A percentile compares a stretch with the other conserved stretches of the same genome.
Evolutionary conservation across 1,140 invertebrate species (phyloP).

Genomic region (Bicyclus anynana): DNA sequence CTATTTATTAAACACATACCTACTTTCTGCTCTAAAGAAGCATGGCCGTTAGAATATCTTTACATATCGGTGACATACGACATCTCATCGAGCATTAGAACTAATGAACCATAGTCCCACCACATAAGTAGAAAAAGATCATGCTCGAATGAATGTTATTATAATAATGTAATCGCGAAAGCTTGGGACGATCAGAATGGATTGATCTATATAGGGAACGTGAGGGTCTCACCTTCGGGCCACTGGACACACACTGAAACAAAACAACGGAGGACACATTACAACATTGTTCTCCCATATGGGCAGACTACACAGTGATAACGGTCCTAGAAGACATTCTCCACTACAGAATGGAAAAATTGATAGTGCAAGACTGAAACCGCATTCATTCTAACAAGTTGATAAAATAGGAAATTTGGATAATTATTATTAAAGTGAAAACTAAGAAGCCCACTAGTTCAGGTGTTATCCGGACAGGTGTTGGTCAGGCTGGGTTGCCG

Average conservation of each 20-base stretch:
- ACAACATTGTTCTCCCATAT: not conserved
- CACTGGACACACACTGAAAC: slow-evolving; percentile 92
- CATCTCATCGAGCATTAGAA: slow-evolving; percentile 56
- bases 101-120: slow-evolving; percentile 65
- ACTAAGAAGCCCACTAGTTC: slow-evolving; percentile 63
- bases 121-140: slow-evolving; percentile 65
- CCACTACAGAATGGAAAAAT: slow-evolving; percentile 61
- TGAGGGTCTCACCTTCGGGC: slow-evolving; percentile 87
- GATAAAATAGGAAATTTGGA: slow-evolving; percentile 41
- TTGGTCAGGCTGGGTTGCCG: slow-evolving; percentile 44
- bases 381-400: slow-evolving; percentile 60
- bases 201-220: slow-evolving; percentile 30
- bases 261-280: slow-evolving; percentile 47
- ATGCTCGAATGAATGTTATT: slow-evolving; percentile 71
- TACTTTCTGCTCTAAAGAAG: slow-evolving; percentile 60
- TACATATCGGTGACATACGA: slow-evolving; percentile 53
- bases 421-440: slow-evolving; percentile 41
- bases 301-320: slow-evolving; percentile 52
- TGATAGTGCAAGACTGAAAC: slow-evolving; percentile 58
- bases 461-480: slow-evolving; percentile 46
- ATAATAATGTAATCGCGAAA: slow-evolving; percentile 65
- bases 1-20: slow-evolving; percentile 45
- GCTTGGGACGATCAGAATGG: slow-evolving; percentile 48
- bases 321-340: slow-evolving; percentile 67
- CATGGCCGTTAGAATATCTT: slow-evolving; percentile 51